phyloP scores from a whole-genome alignment of 2,113 vertebrate genomes.

The Planiliza haematocheilus region DNA sequence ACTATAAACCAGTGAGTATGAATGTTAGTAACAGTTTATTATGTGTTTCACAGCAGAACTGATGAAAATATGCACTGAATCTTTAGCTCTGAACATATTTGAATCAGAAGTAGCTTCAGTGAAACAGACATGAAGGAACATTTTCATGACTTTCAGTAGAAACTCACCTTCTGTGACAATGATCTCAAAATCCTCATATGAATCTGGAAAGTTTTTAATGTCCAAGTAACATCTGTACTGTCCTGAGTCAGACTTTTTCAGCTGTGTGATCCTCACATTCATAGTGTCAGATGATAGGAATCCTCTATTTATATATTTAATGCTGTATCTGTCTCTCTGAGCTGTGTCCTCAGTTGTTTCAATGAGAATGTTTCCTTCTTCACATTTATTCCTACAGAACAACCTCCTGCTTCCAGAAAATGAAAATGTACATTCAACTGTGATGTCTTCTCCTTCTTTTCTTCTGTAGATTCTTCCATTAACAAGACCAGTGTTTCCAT shows the following conservation, averaged over 20 bases:
- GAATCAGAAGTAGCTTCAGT: too few relatives aligned
- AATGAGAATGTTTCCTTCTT: too few relatives aligned
- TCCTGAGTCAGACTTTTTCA: too few relatives aligned
- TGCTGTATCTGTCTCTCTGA: too few relatives aligned
- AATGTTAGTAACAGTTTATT: fast-evolving
- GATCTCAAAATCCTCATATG: slow-evolving; percentile 17
- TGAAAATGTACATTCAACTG: fast-evolving
- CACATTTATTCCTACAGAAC: too few relatives aligned
- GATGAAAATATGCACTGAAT: not conserved
- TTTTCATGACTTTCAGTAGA: not conserved
- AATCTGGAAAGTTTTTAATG: fast-evolving
- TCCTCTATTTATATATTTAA: too few relatives aligned
- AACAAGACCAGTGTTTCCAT: fast-evolving
- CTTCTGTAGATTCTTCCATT: fast-evolving
- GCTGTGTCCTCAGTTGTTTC: too few relatives aligned
- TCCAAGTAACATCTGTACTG: not conserved
- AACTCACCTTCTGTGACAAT: slow-evolving; percentile 1
- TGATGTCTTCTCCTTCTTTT: not conserved
- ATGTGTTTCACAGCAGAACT: not conserved
- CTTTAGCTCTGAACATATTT: fast-evolving
- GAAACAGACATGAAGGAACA: too few relatives aligned
- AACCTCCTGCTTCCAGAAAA: fast-evolving
- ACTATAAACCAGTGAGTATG: not conserved
- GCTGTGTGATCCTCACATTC: too few relatives aligned
- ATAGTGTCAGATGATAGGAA: too few relatives aligned